These are phyloP conservation scores for Pipa parva DNA, from an alignment of 2,113 vertebrate genomes.

Conservation along the genomic window DNA sequence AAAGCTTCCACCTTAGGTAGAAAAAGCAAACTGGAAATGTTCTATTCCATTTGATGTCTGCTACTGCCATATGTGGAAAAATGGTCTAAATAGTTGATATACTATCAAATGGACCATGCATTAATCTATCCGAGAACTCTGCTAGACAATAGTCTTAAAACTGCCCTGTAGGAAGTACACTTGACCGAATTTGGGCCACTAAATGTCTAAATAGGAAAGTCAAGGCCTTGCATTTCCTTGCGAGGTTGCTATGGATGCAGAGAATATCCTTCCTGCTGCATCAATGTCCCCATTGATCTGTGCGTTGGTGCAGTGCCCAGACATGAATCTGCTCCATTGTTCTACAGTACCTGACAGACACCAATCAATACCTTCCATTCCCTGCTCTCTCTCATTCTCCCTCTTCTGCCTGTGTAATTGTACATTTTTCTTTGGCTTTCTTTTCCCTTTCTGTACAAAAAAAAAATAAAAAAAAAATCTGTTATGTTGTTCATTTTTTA, in stretches of 20 bases:
- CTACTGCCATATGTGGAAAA: too few species aligned
- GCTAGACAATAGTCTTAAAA: not conserved
- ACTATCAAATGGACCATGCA: too few species aligned
- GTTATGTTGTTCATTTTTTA: not conserved
- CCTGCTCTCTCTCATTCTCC: constrained; percentile 24
- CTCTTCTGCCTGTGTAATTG: constrained; percentile 36
- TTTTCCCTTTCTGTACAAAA: constrained; percentile 3
- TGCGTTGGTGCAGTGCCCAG: constrained; percentile 47
- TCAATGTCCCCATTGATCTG: constrained; percentile 48
- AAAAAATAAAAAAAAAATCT: not conserved
- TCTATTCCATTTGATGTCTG: too few species aligned
- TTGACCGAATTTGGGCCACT: constrained; percentile 35
- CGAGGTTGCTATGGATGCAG: constrained; percentile 47
- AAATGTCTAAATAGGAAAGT: constrained; percentile 11
- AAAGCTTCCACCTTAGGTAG: too few species aligned
- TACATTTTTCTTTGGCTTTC: constrained; percentile 8
- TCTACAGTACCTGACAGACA: constrained; percentile 47
- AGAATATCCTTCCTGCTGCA: constrained; percentile 45
- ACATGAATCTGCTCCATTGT: constrained; percentile 46
- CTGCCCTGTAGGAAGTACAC: not conserved
- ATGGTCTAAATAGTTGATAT: too few species aligned
- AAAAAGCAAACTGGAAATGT: too few species aligned
- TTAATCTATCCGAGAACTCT: too few species aligned
- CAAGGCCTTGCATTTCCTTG: constrained; percentile 17
- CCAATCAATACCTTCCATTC: constrained; percentile 44